Evolutionary conservation across 2,113 vertebrate genomes (phyloP), one percentile per base, ranked within the genome.

Genomic region (Boulengeromyrus knoepffleri): DNA sequence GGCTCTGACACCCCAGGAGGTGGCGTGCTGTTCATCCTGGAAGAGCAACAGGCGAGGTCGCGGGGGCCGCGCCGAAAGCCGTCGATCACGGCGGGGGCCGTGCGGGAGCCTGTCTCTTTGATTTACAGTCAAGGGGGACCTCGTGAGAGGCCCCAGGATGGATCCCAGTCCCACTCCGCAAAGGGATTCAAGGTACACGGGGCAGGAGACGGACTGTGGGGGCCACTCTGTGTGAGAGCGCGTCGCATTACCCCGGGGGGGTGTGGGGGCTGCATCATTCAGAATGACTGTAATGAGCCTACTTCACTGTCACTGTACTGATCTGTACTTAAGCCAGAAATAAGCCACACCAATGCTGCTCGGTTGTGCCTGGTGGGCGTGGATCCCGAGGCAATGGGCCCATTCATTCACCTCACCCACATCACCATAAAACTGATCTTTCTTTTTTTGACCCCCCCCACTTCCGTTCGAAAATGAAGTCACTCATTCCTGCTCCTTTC

Each of bases 41-140:
- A 87, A 53, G 50, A 36, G 50, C 47, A 52, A 87, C 85, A 53
- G 85, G n/a, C 50, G 47, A 56, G 85, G 85, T 87, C 85, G 50
- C 1, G 6, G 27, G 85, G 85, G 85, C 50, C 47, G 1, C 7
- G 5, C 17, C 3, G 50, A 87, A 87, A 53, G 31, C 50, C 85
- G 13, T 87, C 85, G 31, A 87, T 87, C 47, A 87, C 1, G 5
- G 50, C 13, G 7, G 6, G 85, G 31, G 47, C 24, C 31, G n/a
- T 15, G 50, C 12, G 1, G 50, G 50, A 56, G 50, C 85, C 85
- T 52, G 31, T 87, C 50, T 21, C 42, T 50, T 50, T 50, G 85
- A 87, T 87, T 52, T 87, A 87, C 27, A 87, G 85, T 87, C 12
- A 39, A 7, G 50, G 27, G n/a, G 12, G 45, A 19, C 83, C 13